Evolutionary conservation across 1,140 invertebrate species (phyloP), one percentile per base, ranked within the genome.

Genomic region (Solenopsis fugax): DNA sequence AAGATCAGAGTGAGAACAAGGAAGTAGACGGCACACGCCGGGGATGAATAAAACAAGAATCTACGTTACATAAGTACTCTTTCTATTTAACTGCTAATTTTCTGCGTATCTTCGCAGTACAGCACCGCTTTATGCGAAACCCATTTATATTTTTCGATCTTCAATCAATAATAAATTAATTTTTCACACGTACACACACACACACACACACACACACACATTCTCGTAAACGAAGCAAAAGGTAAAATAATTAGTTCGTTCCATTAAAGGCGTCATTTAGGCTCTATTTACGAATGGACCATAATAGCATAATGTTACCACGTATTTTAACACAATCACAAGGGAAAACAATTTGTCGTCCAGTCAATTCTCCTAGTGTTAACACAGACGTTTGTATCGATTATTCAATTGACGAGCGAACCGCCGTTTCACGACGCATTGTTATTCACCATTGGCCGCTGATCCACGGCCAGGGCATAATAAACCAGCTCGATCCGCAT

Each of bases 301-400:
- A 41, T 58, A 58, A 41, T 45, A 16, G 16, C n/a, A n/a, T 24
- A 18, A 65, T 48, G 24, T 80, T 16, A 37, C n/a, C 34, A 37
- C n/a, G 24, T 67, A 45, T 34, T 64, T 50, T 67, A 37, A 18
- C 45, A n/a, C 24, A 16, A 60, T 58, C 41, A 9, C 41, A 13
- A 34, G 18, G 7, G 45, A 84, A 50, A 84, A 84, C 54, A 9
- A 73, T 73, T 82, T 48, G 34, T 37, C 80, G 54, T 41, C 21
- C 80, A 48, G 12, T 37, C 80, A 73, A n/a, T 75, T 24, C 64
- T 34, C 21, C 56, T 62, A 50, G 71, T 37, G 67, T 84, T 84
- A 84, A 75, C 54, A 75, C 69, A 84, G 80, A 84, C 69, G 69
- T 84, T 24, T 62, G 54, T 84, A 84, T 84, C 80, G 69, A 84